Evolutionary conservation across 2,113 vertebrate species (phyloP).

Genomic region (Anguilla rostrata): DNA sequence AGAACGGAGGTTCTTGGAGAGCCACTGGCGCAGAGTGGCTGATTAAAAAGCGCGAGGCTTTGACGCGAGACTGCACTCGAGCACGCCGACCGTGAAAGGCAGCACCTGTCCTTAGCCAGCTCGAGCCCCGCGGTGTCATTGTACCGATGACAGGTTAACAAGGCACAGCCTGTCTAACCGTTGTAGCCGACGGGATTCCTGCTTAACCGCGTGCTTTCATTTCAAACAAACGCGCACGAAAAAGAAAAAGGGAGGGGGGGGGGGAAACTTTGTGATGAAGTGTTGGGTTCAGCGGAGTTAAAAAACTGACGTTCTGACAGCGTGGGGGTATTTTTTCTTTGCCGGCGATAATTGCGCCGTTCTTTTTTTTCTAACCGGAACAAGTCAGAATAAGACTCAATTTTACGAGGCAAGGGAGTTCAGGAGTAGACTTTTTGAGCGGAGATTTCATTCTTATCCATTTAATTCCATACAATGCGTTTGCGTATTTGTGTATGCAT

Average conservation of each 20-base stretch:
- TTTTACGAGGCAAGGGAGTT: not conserved
- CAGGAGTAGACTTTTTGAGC: not conserved
- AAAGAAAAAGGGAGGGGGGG: not conserved
- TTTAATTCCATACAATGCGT: not conserved
- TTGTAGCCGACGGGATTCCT: conserved; percentile 10
- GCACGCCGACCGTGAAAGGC: conserved; percentile 26
- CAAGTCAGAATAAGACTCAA: not conserved
- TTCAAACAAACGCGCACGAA: not conserved
- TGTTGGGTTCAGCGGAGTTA: not conserved
- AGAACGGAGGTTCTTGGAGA: conserved; percentile 3
- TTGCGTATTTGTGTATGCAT: not conserved
- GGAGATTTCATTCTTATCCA: not conserved
- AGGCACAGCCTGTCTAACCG: conserved; percentile 14
- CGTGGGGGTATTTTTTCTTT: not conserved
- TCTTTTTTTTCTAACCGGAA: not conserved
- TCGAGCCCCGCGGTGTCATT: conserved; percentile 16
- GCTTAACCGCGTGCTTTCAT: conserved; percentile 16
- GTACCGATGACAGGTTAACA: conserved; percentile 28
- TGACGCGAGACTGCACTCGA: conserved; percentile 14
- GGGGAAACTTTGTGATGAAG: not conserved
- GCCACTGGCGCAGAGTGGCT: conserved; percentile 7
- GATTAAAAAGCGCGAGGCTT: conserved; percentile 6
- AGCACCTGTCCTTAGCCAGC: conserved; percentile 17
- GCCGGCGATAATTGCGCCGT: not conserved
- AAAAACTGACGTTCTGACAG: conserved; percentile 11